Evolutionary conservation across 2,113 vertebrate genomes (phyloP).

Genomic region (Porphyrio hochstetteri): DNA sequence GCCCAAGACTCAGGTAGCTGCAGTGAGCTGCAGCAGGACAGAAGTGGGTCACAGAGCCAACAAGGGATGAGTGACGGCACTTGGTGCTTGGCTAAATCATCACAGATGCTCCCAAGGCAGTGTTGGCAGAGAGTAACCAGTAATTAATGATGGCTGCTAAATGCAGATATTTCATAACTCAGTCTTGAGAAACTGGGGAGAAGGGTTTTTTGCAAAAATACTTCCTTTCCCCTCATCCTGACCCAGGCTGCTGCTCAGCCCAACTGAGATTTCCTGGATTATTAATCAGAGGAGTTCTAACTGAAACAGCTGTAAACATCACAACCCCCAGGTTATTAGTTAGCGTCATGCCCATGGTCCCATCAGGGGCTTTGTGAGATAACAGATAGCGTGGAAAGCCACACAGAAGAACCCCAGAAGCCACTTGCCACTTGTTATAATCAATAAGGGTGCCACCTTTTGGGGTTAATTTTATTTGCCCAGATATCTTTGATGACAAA

Average conservation of each 20-base stretch:
- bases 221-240: neutral
- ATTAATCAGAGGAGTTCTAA: neutral
- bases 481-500: neutral
- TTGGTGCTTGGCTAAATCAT: neutral
- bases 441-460: neutral
- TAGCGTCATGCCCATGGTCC: neutral
- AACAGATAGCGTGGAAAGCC: neutral
- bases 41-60: neutral
- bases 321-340: neutral
- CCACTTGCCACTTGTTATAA: neutral
- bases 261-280: neutral
- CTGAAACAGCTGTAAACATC: neutral
- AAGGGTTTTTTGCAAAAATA: neutral
- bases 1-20: neutral
- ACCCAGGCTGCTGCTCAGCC: neutral
- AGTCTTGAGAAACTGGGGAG: neutral
- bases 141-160: conserved; percentile 37
- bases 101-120: neutral
- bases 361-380: neutral
- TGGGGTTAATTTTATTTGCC: neutral
- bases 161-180: neutral
- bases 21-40: neutral
- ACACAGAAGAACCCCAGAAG: neutral
- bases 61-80: neutral
- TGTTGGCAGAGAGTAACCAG: neutral